These are phyloP conservation scores for Idaea dimidiata DNA, from an alignment of 2,888 invertebrate species.

Conservation along the genomic window DNA sequence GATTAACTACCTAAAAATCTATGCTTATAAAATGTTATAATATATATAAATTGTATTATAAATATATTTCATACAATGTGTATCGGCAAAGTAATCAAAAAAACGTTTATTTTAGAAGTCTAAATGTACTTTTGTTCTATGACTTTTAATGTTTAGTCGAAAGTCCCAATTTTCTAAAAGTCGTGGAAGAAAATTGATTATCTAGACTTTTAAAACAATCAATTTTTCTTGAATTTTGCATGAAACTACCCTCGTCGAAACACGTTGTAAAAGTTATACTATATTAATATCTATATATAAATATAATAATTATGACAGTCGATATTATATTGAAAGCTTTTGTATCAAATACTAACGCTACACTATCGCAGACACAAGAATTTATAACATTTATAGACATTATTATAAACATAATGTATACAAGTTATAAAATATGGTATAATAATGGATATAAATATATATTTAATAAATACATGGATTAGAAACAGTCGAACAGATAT, in stretches of 20 bases:
- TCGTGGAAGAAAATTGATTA: too few species aligned
- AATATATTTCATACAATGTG: too few species aligned
- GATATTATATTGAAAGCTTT: conserved; percentile 28
- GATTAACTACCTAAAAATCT: conserved; percentile 25
- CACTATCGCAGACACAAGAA: conserved; percentile 21
- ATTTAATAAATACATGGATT: neutral
- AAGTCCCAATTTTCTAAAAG: too few species aligned
- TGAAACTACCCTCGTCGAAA: too few species aligned
- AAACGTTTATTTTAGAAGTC: too few species aligned
- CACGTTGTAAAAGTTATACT: neutral
- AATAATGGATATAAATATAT: neutral
- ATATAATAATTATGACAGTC: conserved; percentile 21
- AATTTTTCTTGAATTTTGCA: too few species aligned
- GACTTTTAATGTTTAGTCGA: too few species aligned
- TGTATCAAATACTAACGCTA: conserved; percentile 26
- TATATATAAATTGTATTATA: conserved; percentile 16
- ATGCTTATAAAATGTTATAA: conserved; percentile 21
- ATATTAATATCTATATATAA: neutral
- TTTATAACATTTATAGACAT: neutral
- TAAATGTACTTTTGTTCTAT: too few species aligned
- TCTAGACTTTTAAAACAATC: too few species aligned
- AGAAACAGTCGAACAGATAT: neutral
- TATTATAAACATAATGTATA: neutral
- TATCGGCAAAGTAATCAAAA: too few species aligned
- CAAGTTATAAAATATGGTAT: neutral